Base-by-base conservation (phyloP, 2,113 vertebrate species). In the Tachysurus vachellii region DNA sequence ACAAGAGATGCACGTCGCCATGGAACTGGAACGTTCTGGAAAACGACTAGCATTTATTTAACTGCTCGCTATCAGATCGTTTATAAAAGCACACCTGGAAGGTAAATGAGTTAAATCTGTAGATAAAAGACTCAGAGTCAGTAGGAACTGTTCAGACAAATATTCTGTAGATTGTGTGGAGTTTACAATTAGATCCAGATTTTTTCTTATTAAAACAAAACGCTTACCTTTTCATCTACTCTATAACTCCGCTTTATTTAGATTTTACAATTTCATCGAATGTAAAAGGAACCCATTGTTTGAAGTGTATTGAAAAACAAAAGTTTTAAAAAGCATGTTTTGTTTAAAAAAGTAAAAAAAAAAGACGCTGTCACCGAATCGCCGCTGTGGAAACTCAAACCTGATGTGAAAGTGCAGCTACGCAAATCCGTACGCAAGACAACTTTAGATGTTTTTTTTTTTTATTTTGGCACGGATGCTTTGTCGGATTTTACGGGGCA, bases 401-500 rank as follows among this genome's bases (percentile, higher is more conserved):
- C 64, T 54, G 59, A 68, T 42, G 53, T 57, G 66, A 71, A 59
- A 56, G 47, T 53, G 73, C 85, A 8, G 19, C 76, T 47, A n/a
- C 5, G 16, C 57, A 54, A 85, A 85, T 36, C 23, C n/a, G 10
- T 53, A 79, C 26, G 26, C 50, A 80, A 6, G 31, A n/a, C 8
- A 26, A 50, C 7, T 54, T 66, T 70, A 50, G 62, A 80, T 0
- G 6, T 57, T 23, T 56, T 50, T 50, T 2, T 70, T 70, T 56
- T 42, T 62, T 76, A 36, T 44, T 71, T 31, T 59, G 66, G 53
- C 66, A 23, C 44, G 2, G 53, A 21, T n/a, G 44, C 68, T 71
- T 62, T 75, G 54, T 76, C 81, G 84, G 91, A 93, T 93, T 81
- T 92, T 91, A 90, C 88, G 50, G 90, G 91, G 42, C 83, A 89